These are phyloP conservation scores for Cyphomyrus discorhynchus DNA, from an alignment of 2,113 vertebrate genomes.

Conservation along the genomic window DNA sequence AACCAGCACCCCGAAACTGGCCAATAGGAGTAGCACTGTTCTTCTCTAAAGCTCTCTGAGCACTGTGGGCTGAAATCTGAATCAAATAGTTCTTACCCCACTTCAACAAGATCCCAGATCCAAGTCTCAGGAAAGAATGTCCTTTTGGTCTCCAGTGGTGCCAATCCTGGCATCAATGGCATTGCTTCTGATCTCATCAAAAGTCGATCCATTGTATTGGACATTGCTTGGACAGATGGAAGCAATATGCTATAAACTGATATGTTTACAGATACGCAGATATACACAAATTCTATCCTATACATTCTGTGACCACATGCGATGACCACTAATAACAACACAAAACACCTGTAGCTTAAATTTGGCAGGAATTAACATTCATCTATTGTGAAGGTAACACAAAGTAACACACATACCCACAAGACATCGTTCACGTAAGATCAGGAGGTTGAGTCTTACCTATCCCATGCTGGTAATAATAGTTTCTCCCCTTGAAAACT, in stretches of 20 bases:
- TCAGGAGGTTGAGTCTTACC: not conserved
- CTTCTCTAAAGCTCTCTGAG: not conserved
- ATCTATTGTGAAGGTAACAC: not conserved
- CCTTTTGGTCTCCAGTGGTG: constrained; percentile 48
- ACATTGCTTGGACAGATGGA: not conserved
- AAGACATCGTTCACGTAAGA: not conserved
- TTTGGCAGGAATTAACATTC: not conserved
- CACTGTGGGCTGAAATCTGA: not conserved
- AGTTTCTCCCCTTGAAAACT: not conserved
- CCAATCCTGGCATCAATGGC: not conserved
- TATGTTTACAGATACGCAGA: not conserved
- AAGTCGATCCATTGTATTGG: not conserved
- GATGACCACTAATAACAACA: not conserved
- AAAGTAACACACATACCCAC: not conserved
- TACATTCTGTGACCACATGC: not conserved
- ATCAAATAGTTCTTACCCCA: constrained; percentile 48
- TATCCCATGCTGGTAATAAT: not conserved
- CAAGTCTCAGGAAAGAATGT: constrained; percentile 77
- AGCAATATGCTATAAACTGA: not conserved
- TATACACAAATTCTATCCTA: not conserved
- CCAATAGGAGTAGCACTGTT: not conserved
- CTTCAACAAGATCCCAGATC: constrained; percentile 70
- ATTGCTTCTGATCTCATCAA: not conserved
- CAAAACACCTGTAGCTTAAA: not conserved
- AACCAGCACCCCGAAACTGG: not conserved